Base-by-base conservation (phyloP, 2,797 vertebrate species). In the Spinus pinus region DNA sequence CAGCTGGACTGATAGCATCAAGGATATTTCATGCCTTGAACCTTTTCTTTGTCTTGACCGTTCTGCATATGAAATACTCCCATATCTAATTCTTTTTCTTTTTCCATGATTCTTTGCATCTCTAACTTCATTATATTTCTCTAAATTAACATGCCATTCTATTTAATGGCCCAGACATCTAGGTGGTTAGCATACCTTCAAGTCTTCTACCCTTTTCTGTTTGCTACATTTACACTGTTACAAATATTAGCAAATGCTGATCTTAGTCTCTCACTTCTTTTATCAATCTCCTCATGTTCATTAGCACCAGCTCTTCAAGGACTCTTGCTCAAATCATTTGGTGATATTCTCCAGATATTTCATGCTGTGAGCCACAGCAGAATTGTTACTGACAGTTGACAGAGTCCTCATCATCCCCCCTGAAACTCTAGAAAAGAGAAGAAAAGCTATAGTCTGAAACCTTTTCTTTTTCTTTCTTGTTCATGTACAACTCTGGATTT, bases 1-100 rank as follows among this genome's bases (percentile, higher is more conserved):
- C 82, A 91, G 37, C 51, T 86, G 66, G 62, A 67, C 50, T 30
- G 94, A 93, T 88, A 92, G 44, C 54, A 88, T 73, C 90, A 81
- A 84, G 79, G 66, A 31, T 70, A 72, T 60, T 91, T 90, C 47
- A 81, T 83, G 39, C 46, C 82, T 71, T 51, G n/a, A 53, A 60
- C 39, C 69, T 88, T 72, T 75, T 65, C 49, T 93, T 88, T 95
- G 58, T 96, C 69, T 74, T 53, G 11, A 49, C 54, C 71, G 12
- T 86, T 61, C 78, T 50, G n/a, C 6, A 2, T 90, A 92, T 82
- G 54, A 81, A 71, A 81, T 39, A 50, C 35, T 73, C 28, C 17
- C 28, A 23, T 23, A 28, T 69, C 74, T 93, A 42, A 35, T 35
- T 81, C 77, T 77, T 57, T 53, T 28, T 23, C n/a, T 64, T 71